Base-by-base conservation (phyloP, 2,888 invertebrate genomes). In the Heliconius cydno region DNA sequence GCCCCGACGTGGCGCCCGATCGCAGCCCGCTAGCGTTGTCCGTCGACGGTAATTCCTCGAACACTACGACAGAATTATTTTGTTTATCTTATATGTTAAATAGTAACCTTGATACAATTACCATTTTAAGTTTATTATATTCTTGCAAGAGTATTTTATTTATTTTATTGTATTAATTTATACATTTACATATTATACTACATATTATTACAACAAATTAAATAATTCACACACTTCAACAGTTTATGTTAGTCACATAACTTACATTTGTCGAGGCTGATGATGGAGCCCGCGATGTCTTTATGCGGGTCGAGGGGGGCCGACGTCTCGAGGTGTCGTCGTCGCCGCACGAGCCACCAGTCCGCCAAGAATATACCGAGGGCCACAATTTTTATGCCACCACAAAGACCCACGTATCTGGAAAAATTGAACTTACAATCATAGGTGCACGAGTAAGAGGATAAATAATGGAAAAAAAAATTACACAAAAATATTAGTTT, bases 351-450 rank as follows among this genome's bases (percentile, higher is more conserved):
- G 74, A 98, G 94, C 97, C 98, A 98, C 98, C 98, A 98, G 90
- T 98, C 98, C 52, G 97, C 96, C 85, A 97, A 92, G 92, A 98
- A 98, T 87, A 98, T 97, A 13, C 97, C 97, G 79, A 98, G 92
- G 1, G 98, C 98, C 68, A 98, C 95, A 79, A 98, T 97, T 93
- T 98, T 98, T 78, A 98, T 97, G 12, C 97, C 97, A 76, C 98
- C 97, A 89, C 98, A 98, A 15, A 98, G 96, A 38, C 98, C 98
- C 76, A 98, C 98, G 89, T 98, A 98, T 90, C 98, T 97, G 86
- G n/a, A 80, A 79, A 12, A 74, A 63, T 66, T 13, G 78, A 28
- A 74, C 15, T 30, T n/a, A 57, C n/a, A n/a, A n/a, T 60, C 6
- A 52, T 19, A 19, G 52, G 19, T 6, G 52, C 19, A 52, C 5